Percentiles rank a stretch among this genome's conserved stretches.
phyloP scores from a whole-genome alignment of 2,797 vertebrate species.

The Microhierax caerulescens region DNA sequence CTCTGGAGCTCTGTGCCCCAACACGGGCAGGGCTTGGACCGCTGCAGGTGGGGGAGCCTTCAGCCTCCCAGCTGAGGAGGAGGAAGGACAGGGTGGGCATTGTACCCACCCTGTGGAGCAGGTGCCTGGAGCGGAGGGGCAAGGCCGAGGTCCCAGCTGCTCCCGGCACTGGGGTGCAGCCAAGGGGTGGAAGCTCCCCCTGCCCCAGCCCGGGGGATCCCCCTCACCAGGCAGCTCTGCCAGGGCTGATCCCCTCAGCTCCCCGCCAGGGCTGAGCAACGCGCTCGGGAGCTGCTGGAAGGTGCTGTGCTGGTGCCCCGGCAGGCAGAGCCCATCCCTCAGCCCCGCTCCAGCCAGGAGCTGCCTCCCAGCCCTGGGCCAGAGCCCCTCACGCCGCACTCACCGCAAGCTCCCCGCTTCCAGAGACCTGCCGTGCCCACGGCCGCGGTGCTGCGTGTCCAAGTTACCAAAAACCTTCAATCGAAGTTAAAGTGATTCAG shows the following conservation, averaged over 20 bases:
- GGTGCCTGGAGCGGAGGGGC: not conserved
- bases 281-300: fast-evolving
- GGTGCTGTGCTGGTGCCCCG: not conserved
- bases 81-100: fast-evolving
- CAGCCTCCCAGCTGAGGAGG: not conserved
- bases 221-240: not conserved
- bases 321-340: not conserved
- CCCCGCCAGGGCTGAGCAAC: not conserved
- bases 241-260: fast-evolving
- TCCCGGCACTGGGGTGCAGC: not conserved
- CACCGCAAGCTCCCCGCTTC: not conserved
- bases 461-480: not conserved
- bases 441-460: no score
- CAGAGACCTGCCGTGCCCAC: fast-evolving
- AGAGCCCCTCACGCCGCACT: fast-evolving
- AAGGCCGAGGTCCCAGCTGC: not conserved
- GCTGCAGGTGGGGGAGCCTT: fast-evolving
- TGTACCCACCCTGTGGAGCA: no score
- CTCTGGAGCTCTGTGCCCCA: not conserved
- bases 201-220: no score
- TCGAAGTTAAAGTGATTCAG: not conserved
- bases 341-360: not conserved
- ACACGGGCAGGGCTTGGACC: not conserved
- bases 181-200: not conserved
- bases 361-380: not conserved